Evolutionary conservation across 2,113 vertebrate species (phyloP).

Genomic region (Varanus komodoensis): DNA sequence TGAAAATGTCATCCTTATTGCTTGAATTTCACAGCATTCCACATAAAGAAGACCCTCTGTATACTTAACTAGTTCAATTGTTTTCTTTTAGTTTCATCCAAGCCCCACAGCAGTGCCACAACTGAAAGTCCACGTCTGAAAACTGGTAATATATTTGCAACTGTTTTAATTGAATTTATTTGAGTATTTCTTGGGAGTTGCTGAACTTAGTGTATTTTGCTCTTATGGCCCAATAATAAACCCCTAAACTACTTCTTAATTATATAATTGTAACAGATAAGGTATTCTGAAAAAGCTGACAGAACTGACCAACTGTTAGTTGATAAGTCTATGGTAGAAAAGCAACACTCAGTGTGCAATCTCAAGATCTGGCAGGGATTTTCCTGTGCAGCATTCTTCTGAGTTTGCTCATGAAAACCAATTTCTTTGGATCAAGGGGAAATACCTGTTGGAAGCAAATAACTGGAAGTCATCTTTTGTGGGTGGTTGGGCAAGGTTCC

Average conservation of each 20-base stretch:
- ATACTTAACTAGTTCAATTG: slow-evolving; percentile 32
- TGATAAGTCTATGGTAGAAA: neutral
- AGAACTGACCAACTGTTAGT: neutral
- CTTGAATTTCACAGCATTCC: slow-evolving; percentile 28
- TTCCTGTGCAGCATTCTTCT: neutral
- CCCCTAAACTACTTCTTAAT: neutral
- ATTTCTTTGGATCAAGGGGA: neutral
- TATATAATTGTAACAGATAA: neutral
- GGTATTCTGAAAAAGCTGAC: neutral
- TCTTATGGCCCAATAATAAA: neutral
- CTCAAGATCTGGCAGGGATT: neutral
- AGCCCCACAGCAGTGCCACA: slow-evolving; percentile 52
- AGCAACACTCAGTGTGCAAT: neutral
- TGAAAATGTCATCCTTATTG: neutral
- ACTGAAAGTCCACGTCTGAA: slow-evolving; percentile 66
- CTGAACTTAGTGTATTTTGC: neutral
- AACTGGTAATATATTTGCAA: slow-evolving; percentile 63
- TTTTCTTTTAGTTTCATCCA: slow-evolving; percentile 70
- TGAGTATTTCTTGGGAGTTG: neutral
- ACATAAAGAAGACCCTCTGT: slow-evolving; percentile 4
- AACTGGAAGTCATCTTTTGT: neutral
- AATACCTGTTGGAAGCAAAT: neutral
- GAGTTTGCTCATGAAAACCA: neutral
- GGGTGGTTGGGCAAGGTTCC: neutral
- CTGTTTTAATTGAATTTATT: slow-evolving; percentile 1